Evolutionary conservation across 2,888 invertebrate species (phyloP).

Genomic region (Chydorus sphaericus): DNA sequence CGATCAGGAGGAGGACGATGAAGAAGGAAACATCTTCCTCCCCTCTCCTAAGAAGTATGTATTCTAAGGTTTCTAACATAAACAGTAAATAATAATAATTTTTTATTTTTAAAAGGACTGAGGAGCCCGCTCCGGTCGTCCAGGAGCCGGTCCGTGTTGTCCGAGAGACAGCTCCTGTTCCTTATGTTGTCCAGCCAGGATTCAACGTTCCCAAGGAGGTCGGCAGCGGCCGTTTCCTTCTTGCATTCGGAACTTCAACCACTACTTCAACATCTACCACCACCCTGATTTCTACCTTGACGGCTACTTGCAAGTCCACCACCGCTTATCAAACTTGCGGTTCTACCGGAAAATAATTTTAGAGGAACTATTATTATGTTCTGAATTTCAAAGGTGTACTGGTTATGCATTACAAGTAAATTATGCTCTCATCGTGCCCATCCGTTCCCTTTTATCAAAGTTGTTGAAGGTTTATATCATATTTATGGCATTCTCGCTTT

Average conservation of each 20-base stretch:
- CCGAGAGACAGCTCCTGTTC: background rate
- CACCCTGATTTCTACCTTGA: background rate
- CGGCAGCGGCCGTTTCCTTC: background rate
- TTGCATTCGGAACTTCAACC: conserved; percentile 1
- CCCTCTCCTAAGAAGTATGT: background rate
- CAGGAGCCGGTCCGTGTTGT: background rate
- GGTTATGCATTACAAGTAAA: no score
- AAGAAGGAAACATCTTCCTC: background rate
- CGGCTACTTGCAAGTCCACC: background rate
- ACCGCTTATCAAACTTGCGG: background rate
- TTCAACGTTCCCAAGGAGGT: background rate
- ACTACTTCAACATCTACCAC: background rate
- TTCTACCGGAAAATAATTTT: background rate
- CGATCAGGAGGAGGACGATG: background rate
- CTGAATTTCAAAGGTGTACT: no score
- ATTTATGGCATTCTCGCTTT: no score
- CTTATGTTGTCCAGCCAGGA: background rate
- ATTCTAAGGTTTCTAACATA: background rate
- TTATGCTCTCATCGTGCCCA: no score
- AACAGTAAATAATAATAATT: background rate
- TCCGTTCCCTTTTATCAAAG: no score
- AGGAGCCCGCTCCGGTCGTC: background rate
- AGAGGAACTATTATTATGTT: no score
- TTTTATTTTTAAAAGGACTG: background rate
- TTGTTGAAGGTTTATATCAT: no score